Evolutionary conservation across 2,113 vertebrate genomes (phyloP), one percentile per base, ranked within the genome.

Genomic region (Nematolebias whitei): DNA sequence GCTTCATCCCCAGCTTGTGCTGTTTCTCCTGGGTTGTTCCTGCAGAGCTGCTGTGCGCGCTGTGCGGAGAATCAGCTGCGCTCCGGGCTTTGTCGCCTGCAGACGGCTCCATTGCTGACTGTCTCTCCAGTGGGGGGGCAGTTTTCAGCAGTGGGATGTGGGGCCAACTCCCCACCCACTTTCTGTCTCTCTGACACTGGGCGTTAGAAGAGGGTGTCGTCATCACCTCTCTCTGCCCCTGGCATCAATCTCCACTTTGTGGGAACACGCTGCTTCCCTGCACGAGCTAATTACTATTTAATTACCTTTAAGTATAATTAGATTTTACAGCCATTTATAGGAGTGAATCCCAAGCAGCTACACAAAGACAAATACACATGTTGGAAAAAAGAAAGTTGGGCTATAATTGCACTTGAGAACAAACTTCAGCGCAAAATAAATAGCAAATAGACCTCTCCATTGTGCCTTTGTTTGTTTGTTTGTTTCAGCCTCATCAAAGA

Each of bases 91-190:
- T 16, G 83, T 65, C 56, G 48, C 56, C 71, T 55, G 65, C 59
- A 66, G 63, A 73, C 57, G 44, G 63, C 44, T 76, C 72, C 83
- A 48, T 68, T 75, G 23, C 50, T 1, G 76, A 65, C 78, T 67
- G 67, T 63, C 14, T 74, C n/a, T 43, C 48, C 61, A 7, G 64
- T 12, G n/a, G 47, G n/a, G 47, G 77, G 71, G 47, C 57, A 68
- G 72, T 79, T 35, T 76, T 66, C 39, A 76, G 74, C 68, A 47
- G 64, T 59, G 22, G 52, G 72, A 81, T 74, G 66, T 73, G 74
- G 71, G 62, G 62, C 55, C 67, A 65, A 32, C 32, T 43, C 57
- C 53, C 20, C 35, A 11, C 32, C 6, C 68, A 20, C 38, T 19
- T 48, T 38, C 26, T 22, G 24, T 43, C 35, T 4, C 29, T 24